Percentiles rank a stretch among this genome's conserved stretches.
Evolutionary conservation across 2,888 invertebrate species (phyloP).

Genomic region (Hyalella azteca): DNA sequence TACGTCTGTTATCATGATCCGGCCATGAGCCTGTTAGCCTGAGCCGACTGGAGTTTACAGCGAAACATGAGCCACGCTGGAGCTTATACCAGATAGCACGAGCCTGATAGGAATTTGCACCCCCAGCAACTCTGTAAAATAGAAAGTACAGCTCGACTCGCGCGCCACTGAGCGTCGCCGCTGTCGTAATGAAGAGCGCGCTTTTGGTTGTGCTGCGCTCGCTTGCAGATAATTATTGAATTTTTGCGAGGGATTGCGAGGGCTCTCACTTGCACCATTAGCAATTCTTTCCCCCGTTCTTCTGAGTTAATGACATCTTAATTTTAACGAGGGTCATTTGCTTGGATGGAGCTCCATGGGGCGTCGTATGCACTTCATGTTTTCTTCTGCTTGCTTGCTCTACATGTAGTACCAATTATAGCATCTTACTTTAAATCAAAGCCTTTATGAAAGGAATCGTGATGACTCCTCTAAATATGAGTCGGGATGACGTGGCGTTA

Average conservation of each 20-base stretch:
- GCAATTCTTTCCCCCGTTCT: conserved; percentile 30
- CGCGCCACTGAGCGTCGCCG: neutral
- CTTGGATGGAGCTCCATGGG: conserved; percentile 31
- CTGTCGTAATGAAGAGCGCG: neutral
- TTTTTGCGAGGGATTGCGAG: conserved; percentile 23
- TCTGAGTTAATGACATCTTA: conserved; percentile 34
- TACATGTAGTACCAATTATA: too few species aligned
- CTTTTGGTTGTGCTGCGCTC: neutral
- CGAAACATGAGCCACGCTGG: too few species aligned
- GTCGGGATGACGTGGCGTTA: too few species aligned
- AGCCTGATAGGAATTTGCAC: too few species aligned
- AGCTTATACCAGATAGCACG: too few species aligned
- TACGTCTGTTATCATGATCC: too few species aligned
- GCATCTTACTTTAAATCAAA: too few species aligned
- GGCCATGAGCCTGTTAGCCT: too few species aligned
- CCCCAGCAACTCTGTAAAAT: too few species aligned
- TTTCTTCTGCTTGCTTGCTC: neutral
- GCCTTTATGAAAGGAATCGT: too few species aligned
- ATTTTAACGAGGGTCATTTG: conserved; percentile 37
- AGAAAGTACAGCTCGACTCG: neutral
- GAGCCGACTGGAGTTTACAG: too few species aligned
- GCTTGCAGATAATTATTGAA: conserved; percentile 31
- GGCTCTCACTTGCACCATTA: conserved; percentile 35
- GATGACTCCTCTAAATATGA: too few species aligned
- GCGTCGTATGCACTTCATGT: conserved; percentile 29